Evolutionary conservation across 2,113 vertebrate species (phyloP).

Genomic region (Nycticryphes semicollaris): DNA sequence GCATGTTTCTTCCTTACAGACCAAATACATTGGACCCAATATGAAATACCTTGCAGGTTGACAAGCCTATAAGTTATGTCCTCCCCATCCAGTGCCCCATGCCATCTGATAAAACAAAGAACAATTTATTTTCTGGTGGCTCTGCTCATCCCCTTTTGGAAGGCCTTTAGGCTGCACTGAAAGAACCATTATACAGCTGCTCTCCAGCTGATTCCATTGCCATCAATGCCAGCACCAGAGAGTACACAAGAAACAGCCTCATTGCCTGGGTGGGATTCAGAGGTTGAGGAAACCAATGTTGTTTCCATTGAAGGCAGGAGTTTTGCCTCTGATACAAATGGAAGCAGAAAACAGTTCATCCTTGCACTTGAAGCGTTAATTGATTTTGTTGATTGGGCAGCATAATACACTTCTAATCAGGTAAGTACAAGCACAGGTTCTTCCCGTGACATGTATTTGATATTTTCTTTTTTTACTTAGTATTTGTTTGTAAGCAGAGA

Average conservation of each 20-base stretch:
- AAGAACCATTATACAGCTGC: not conserved
- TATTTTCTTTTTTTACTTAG: not conserved
- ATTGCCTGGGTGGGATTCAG: not conserved
- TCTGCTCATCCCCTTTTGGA: not conserved
- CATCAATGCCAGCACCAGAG: not conserved
- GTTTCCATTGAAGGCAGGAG: not conserved
- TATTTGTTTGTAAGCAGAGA: not conserved
- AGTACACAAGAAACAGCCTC: not conserved
- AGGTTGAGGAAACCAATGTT: rapidly evolving
- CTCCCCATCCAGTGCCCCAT: no score
- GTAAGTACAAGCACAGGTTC: not conserved
- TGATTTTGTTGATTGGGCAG: not conserved
- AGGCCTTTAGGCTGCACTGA: not conserved
- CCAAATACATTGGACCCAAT: not conserved
- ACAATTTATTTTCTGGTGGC: not conserved
- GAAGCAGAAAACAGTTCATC: not conserved
- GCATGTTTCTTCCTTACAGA: rapidly evolving
- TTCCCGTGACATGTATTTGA: not conserved
- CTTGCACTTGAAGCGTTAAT: not conserved
- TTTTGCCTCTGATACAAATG: not conserved
- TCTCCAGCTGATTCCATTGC: not conserved
- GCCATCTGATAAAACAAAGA: not conserved
- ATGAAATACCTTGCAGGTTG: not conserved
- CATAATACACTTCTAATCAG: not conserved
- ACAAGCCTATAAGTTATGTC: not conserved